Conservation (phyloP, 2,888 invertebrate species). For the Nezara viridula region DNA sequence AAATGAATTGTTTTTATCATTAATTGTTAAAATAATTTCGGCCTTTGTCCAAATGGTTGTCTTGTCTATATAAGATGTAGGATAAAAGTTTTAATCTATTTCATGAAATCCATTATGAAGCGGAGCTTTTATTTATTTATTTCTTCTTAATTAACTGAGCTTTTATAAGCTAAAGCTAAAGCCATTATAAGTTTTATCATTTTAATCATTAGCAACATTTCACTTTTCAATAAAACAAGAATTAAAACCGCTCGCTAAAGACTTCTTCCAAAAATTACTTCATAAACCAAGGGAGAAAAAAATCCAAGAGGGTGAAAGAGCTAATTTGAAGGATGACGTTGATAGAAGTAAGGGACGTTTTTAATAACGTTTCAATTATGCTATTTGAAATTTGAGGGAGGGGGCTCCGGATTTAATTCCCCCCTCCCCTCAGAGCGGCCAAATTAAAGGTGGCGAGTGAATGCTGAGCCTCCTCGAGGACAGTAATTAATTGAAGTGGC, state of each 20-base stretch:
- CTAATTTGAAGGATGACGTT: slow-evolving; percentile 27
- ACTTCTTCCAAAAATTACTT: slow-evolving; percentile 28
- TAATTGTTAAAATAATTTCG: too few species aligned
- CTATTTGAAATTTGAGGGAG: slow-evolving; percentile 27
- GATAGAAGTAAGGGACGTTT: slow-evolving; percentile 34
- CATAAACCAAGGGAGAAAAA: background rate
- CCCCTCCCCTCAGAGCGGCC: background rate
- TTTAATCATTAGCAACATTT: background rate
- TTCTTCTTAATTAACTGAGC: background rate
- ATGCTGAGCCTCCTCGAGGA: slow-evolving; percentile 31
- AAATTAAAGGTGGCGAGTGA: slow-evolving; percentile 41
- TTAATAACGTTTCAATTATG: slow-evolving; percentile 41
- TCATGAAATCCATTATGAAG: background rate
- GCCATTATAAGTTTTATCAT: background rate
- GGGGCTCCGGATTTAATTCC: background rate
- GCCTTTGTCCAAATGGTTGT: too few species aligned
- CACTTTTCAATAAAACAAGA: background rate
- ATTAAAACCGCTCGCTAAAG: background rate
- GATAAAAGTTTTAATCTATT: background rate
- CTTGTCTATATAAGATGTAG: too few species aligned
- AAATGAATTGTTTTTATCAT: too few species aligned
- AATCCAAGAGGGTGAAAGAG: background rate
- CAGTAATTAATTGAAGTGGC: slow-evolving; percentile 44
- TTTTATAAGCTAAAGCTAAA: background rate
- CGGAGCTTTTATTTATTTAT: background rate